phyloP scores from a whole-genome alignment of 2,113 vertebrate species.

The Promerops cafer region DNA sequence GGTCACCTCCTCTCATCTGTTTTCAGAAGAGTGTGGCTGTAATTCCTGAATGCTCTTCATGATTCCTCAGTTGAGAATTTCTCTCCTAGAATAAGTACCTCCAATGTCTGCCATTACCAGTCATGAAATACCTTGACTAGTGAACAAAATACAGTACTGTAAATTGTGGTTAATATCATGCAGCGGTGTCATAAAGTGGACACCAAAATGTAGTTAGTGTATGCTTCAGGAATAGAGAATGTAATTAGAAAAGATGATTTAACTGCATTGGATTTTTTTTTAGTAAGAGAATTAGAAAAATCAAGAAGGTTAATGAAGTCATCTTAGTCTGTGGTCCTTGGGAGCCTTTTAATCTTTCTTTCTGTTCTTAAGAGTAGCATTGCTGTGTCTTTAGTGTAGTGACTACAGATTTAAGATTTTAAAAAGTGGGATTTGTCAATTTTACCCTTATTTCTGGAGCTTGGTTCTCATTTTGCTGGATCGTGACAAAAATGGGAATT shows the following conservation, averaged over 20 bases:
- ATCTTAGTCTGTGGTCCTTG: neutral
- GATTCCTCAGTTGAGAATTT: neutral
- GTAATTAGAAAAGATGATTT: neutral
- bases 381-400: neutral
- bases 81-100: neutral
- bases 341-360: neutral
- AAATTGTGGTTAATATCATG: neutral
- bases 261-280: neutral
- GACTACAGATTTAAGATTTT: neutral
- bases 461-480: neutral
- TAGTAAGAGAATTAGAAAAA: neutral
- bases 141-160: neutral
- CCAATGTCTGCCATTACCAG: neutral
- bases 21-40: neutral
- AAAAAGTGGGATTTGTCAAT: neutral
- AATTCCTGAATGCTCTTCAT: neutral
- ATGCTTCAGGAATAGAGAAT: neutral
- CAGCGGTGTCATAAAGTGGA: neutral
- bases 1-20: neutral
- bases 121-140: neutral
- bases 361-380: neutral
- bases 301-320: neutral
- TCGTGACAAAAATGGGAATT: neutral
- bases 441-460: neutral
- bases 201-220: neutral